A percentile compares a stretch with the other conserved stretches of the same genome.
Conservation (phyloP, 2,888 invertebrate genomes). For the Drosophila limbata region DNA sequence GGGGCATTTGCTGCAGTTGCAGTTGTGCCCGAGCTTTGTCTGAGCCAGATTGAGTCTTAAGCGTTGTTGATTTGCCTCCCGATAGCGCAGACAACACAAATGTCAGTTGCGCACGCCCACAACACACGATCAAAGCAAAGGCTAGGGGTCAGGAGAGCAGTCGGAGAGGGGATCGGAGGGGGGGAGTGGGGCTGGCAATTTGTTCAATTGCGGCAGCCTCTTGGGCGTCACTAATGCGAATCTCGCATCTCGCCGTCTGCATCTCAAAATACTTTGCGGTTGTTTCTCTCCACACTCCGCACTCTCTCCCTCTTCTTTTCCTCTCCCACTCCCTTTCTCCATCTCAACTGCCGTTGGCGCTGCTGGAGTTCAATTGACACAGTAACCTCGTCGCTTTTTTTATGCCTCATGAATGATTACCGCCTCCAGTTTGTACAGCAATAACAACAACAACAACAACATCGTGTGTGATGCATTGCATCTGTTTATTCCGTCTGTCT, state of each 20-base stretch:
- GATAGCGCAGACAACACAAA: conserved; percentile 53
- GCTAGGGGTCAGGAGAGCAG: neutral
- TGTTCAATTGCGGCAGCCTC: conserved; percentile 79
- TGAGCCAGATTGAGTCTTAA: conserved; percentile 50
- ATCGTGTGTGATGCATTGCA: conserved; percentile 49
- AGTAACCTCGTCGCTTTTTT: conserved; percentile 71
- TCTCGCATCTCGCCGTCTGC: conserved; percentile 69
- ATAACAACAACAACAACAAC: conserved; percentile 4
- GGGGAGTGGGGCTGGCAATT: conserved; percentile 50
- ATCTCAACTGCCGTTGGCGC: conserved; percentile 16
- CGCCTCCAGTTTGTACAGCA: conserved; percentile 59
- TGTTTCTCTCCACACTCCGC: neutral
- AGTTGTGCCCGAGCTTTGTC: conserved; percentile 29
- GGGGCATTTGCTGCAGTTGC: conserved; percentile 22
- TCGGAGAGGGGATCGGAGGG: neutral
- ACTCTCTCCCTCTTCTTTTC: too few species aligned
- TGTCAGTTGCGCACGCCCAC: conserved; percentile 74
- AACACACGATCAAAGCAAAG: conserved; percentile 62
- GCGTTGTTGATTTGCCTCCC: conserved; percentile 58
- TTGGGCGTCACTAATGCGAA: conserved; percentile 74
- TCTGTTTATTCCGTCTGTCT: conserved; percentile 25
- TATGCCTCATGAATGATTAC: conserved; percentile 64
- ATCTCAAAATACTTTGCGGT: conserved; percentile 66
- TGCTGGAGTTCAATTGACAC: conserved; percentile 70
- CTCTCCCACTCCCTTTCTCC: neutral